phyloP scores from a whole-genome alignment of 2,113 vertebrate species.

The Scalopus aquaticus region DNA sequence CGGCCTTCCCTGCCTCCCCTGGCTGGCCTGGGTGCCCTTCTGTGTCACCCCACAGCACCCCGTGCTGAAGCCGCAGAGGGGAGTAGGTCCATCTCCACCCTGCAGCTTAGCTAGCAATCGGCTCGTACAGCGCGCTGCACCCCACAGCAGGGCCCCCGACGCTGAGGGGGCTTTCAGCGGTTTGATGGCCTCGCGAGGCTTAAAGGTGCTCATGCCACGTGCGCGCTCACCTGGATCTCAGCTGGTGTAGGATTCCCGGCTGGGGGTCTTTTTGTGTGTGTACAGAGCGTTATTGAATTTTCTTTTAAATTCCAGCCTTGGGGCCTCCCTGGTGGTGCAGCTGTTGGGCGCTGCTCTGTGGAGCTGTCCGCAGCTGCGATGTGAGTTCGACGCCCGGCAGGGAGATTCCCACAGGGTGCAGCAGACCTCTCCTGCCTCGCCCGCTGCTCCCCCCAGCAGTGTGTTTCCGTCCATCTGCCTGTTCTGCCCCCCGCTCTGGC shows the following conservation, averaged over 20 bases:
- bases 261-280: not conserved
- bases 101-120: not conserved
- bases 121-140: accelerated
- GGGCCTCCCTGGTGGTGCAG: too few species aligned
- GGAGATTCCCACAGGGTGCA: too few species aligned
- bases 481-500: too few species aligned
- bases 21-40: not conserved
- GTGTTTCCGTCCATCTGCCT: too few species aligned
- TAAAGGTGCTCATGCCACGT: not conserved
- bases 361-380: too few species aligned
- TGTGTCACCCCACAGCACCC: not conserved
- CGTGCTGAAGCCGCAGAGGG: not conserved
- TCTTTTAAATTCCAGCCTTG: not conserved
- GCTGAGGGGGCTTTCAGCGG: too few species aligned
- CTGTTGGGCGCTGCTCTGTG: too few species aligned
- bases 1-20: not conserved
- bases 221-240: not conserved
- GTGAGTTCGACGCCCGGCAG: too few species aligned
- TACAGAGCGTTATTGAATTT: not conserved
- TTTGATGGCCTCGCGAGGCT: not conserved
- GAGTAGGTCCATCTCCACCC: not conserved
- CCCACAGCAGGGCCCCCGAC: too few species aligned
- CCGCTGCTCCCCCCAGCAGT: too few species aligned
- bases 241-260: not conserved
- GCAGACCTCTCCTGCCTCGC: too few species aligned